Evolutionary conservation across 2,888 invertebrate genomes (phyloP), one percentile per base, ranked within the genome.

Genomic region (Ophion slaviceki): DNA sequence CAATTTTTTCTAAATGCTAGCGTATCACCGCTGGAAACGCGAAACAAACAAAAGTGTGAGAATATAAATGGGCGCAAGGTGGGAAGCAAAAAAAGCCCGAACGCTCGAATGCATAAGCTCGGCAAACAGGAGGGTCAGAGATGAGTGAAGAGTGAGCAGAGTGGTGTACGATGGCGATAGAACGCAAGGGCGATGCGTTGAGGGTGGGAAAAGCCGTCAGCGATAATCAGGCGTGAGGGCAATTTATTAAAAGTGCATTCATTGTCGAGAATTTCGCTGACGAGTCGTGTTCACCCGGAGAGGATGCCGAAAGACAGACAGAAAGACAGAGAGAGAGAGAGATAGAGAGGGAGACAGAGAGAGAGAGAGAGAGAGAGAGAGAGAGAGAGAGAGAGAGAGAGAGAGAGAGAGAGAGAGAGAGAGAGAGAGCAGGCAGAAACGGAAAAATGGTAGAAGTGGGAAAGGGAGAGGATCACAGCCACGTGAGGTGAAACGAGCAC

Each of bases 211-310:
- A 87, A 89, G 87, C 88, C 88, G 87, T 86, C 86, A 87, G 87
- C 87, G 89, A 89, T 90, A 90, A 89, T 89, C 85, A 88, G 88
- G 86, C 89, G 88, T 86, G 88, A 89, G 88, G 88, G 91, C 91
- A 91, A 92, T 92, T 92, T 92, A 92, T 92, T 92, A 92, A 92
- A 92, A 92, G 92, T 91, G 92, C 92, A 92, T 92, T 92, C 92
- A 91, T 92, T 92, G 92, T 92, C 91, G 89, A 89, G 87, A 71
- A 87, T 88, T 87, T 88, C 88, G 92, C 92, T 92, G 92, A 92
- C 92, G 90, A 81, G 87, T 91, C 88, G 87, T 75, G 86, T 87
- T 87, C 88, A 87, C 84, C 76, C 75, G 71, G 66, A 78, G 74
- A 62, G 78, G 64, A 64, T 68, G 82, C 86, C 81, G 84, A 59